Base-by-base conservation (phyloP, 1,140 invertebrate species). In the Halyomorpha halys region DNA sequence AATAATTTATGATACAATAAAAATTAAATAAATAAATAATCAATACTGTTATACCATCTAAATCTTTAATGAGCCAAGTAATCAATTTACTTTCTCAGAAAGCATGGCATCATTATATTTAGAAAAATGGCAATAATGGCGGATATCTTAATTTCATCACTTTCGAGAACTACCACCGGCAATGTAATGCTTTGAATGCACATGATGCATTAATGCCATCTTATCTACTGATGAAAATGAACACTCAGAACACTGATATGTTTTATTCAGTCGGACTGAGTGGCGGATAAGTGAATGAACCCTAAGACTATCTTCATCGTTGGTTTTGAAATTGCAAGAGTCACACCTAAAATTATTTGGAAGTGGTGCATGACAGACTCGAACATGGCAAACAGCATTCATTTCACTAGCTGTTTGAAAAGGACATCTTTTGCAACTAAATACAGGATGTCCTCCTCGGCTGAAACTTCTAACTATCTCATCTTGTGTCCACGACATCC, bases 131-230 rank as follows among this genome's bases (percentile, higher is more conserved):
- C 34, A 39, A 39, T 6, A 39, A 39, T 30, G 34, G 34, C 34
- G 11, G 34, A 39, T 13, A 39, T 1, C 11, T 3, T 30, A 8
- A 39, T 13, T 1, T 49, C n/a, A 21, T 21, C 21, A 56, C 23
- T 56, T 56, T 13, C 53, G 53, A 5, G 53, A 56, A 21, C 53
- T 56, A 25, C 53, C 27, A 23, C 53, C 53, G 9, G 53, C 53
- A 25, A 56, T 56, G 14, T 56, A 56, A 56, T 56, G 53, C 21
- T 8, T n/a, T 4, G 53, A 25, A 56, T 56, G 53, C 11, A 56
- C 53, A 25, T 56, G 53, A 56, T 56, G 53, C 53, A 56, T 56
- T 16, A 56, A 23, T 8, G 53, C 53, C 53, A 56, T 56, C 23
- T 56, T 56, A 15, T 56, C 53, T 3, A 56, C 53, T 23, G 53